Conservation (phyloP, 2,113 vertebrate genomes). For the Todiramphus saurophagus region DNA sequence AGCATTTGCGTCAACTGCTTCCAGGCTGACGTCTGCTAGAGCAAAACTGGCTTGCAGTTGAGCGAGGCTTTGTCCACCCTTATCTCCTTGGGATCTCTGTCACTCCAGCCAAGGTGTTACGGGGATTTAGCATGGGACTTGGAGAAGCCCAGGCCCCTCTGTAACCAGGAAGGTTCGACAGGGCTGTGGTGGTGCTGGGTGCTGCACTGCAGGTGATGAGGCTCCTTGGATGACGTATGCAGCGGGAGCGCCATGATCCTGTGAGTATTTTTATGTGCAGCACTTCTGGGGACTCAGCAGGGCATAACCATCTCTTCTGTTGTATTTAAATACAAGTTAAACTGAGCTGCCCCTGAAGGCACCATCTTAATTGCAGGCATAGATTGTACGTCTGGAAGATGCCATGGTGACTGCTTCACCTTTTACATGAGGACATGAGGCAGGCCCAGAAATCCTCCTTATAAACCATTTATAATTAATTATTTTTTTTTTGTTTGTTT, state of each 20-base stretch:
- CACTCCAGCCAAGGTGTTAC: neutral
- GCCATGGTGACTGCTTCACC: neutral
- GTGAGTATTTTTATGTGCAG: neutral
- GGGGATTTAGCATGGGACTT: neutral
- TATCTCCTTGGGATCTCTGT: neutral
- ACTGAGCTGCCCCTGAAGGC: neutral
- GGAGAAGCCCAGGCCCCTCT: neutral
- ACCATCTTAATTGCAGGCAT: neutral
- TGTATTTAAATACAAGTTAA: neutral
- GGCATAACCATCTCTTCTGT: neutral
- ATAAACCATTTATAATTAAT: neutral
- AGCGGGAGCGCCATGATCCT: neutral
- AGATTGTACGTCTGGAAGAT: neutral
- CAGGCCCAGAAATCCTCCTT: neutral
- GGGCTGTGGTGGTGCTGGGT: neutral
- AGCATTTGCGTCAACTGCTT: neutral
- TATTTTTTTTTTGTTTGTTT: neutral
- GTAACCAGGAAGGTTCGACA: neutral
- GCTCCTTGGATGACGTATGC: fast-evolving
- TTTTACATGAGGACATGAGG: neutral
- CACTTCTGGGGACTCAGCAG: neutral
- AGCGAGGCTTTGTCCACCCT: neutral
- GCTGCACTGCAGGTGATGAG: neutral
- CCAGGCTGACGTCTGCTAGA: neutral
- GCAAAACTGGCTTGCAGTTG: neutral